These are phyloP conservation scores for Lates japonicus DNA, from an alignment of 2,797 vertebrate species.

Conservation along the genomic window DNA sequence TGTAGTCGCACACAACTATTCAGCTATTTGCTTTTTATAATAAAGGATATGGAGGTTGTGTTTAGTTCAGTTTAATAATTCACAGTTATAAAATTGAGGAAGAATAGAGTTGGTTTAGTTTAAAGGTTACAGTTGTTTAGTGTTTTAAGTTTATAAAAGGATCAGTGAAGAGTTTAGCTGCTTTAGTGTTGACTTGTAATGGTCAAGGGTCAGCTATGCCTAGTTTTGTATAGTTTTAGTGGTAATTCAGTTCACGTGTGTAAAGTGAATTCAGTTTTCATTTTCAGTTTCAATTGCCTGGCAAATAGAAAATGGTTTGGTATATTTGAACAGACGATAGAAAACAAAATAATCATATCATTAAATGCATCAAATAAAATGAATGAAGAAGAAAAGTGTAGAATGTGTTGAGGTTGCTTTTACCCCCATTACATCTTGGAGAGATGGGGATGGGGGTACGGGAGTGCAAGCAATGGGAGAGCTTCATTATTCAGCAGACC, in stretches of 20 bases:
- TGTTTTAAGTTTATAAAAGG: not conserved
- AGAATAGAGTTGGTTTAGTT: not conserved
- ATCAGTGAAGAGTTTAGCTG: not conserved
- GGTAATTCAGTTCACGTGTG: not conserved
- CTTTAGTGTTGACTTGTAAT: not conserved
- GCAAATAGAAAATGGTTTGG: not conserved
- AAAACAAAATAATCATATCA: constrained; percentile 18
- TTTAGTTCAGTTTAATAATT: not conserved
- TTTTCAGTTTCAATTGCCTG: not conserved
- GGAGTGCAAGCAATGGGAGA: constrained; percentile 76
- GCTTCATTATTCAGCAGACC: constrained; percentile 83
- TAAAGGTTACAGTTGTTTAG: not conserved
- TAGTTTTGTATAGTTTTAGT: not conserved
- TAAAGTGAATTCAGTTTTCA: not conserved
- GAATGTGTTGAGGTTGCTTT: constrained; percentile 53
- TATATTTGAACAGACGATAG: constrained; percentile 25
- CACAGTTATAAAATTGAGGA: too few species aligned
- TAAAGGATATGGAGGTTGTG: not conserved
- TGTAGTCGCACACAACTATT: not conserved
- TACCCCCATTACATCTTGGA: constrained; percentile 59
- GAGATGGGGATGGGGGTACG: constrained; percentile 68
- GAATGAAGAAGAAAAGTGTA: constrained; percentile 37
- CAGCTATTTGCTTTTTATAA: not conserved
- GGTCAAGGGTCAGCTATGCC: not conserved
- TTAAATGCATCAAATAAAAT: constrained; percentile 42